Percentiles rank a stretch among this genome's conserved stretches.
Conservation (phyloP, 1,140 invertebrate species). For the Vanessa tameamea region DNA sequence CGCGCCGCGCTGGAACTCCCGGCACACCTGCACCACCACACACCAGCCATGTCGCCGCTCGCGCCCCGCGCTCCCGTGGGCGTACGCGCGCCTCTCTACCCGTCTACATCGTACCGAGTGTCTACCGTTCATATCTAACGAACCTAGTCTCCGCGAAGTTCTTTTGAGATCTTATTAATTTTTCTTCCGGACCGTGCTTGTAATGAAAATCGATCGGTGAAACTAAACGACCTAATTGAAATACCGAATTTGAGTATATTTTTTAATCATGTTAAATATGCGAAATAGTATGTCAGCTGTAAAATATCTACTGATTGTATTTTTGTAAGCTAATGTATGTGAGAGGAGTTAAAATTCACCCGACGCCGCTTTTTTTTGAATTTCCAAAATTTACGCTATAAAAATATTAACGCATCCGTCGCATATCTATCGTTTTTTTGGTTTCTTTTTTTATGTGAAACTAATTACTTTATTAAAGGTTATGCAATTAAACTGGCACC, state of each 20-base stretch:
- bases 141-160: background rate
- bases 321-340: background rate
- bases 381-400: conserved; percentile 28
- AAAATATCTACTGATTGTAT: background rate
- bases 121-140: background rate
- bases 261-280: background rate
- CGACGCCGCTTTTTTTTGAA: conserved; percentile 68
- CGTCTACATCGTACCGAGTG: conserved; percentile 25
- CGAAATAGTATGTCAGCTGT: background rate
- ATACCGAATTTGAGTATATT: background rate
- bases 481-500: conserved; percentile 39
- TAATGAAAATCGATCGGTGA: background rate
- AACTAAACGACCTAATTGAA: background rate
- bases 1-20: conserved; percentile 98
- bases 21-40: conserved; percentile 92
- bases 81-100: conserved; percentile 27
- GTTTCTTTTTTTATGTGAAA: conserved; percentile 1
- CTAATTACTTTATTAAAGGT: conserved; percentile 4
- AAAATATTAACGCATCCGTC: conserved; percentile 72
- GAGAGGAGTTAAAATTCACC: conserved; percentile 44
- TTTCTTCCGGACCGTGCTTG: background rate
- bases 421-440: conserved; percentile 51
- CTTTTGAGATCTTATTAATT: background rate
- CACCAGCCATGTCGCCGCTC: conserved; percentile 64
- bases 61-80: conserved; percentile 37